These are phyloP conservation scores for Baryphthengus martii DNA, from an alignment of 2,113 vertebrate genomes.

Conservation along the genomic window DNA sequence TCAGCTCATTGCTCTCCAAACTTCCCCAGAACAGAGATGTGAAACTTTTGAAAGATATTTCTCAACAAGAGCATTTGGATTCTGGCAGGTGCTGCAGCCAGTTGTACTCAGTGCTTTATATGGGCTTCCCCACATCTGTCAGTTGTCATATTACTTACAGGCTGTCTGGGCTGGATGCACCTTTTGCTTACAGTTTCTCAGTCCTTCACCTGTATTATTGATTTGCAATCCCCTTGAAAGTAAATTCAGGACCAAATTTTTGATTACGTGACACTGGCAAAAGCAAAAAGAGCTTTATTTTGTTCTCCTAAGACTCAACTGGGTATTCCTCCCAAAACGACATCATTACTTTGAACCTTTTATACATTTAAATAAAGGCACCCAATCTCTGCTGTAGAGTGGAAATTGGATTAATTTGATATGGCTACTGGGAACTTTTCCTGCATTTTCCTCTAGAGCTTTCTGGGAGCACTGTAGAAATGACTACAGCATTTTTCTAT, in stretches of 20 bases:
- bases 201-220: background rate
- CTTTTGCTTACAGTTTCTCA: slow-evolving; percentile 1
- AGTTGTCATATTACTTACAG: background rate
- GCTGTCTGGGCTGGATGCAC: background rate
- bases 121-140: background rate
- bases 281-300: background rate
- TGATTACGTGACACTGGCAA: background rate
- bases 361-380: background rate
- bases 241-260: background rate
- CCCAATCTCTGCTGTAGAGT: background rate
- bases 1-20: background rate
- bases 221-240: background rate
- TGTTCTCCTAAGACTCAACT: background rate
- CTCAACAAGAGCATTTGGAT: background rate
- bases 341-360: background rate
- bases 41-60: slow-evolving; percentile 12
- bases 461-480: background rate
- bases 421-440: background rate
- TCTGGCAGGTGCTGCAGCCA: background rate
- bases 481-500: background rate
- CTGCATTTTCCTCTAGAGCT: background rate
- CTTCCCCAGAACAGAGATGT: background rate
- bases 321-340: background rate
- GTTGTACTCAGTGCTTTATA: background rate
- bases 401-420: background rate